Base-by-base conservation (phyloP, 1,140 invertebrate genomes). In the Proales similis region DNA sequence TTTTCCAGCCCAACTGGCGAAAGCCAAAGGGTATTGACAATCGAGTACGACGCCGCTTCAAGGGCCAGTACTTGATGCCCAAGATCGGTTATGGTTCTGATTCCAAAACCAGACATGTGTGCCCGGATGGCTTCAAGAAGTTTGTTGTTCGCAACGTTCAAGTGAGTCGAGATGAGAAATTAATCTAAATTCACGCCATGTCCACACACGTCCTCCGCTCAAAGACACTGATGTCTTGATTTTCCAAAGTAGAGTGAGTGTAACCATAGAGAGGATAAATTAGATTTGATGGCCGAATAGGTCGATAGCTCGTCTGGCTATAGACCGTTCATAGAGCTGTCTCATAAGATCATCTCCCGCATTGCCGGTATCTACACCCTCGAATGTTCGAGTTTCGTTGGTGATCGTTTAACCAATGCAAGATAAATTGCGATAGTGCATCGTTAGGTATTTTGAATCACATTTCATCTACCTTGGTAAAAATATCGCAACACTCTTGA, bases 21-120 rank as follows among this genome's bases (percentile, higher is more conserved):
- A 91, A 89, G 78, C 89, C 89, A 0, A 89, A 89, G 74, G 90
- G 95, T 93, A 99, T 99, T 81, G 95, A 99, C 79, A 99, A 98
- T 83, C 84, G 93, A 80, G 93, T 98, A 7, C 83, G 95, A 67
- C 85, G 94, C 71, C 82, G 91, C 67, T 99, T 98, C 80, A 98
- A 97, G 84, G 95, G 95, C 22, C 90, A 96, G 74, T 92, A 87
- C 72, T 79, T 90, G 77, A 98, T 99, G 94, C 95, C 95, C 39
- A 93, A 86, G 71, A 95, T 99, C 79, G 95, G 94, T 85, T 98
- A 96, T 77, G 93, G 95, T 70, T 90, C 89, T 66, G 87, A 86
- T 72, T 87, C 88, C 72, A 87, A 86, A 69, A 94, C 90, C 33
- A 85, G 84, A 74, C 90, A 97, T 74, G 88, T 97, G 84, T 82